These are phyloP conservation scores for Herminia tarsipennalis DNA, from an alignment of 2,888 invertebrate species.

Conservation along the genomic window DNA sequence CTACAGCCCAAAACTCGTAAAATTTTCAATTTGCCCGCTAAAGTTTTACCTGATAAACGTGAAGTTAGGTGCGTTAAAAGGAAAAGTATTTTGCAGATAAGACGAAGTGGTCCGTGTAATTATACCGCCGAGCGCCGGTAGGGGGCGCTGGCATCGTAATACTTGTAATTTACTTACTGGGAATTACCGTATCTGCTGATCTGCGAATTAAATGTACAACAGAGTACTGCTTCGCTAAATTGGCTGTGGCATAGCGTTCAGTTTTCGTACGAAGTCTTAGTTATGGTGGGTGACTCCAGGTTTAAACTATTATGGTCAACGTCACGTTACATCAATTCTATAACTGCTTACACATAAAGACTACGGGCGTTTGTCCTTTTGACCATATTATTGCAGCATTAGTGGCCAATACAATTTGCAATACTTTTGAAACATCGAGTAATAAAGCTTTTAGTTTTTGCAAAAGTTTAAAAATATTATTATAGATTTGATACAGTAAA, in stretches of 20 bases:
- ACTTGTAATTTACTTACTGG: constrained; percentile 51
- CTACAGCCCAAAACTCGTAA: constrained; percentile 59
- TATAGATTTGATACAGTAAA: no score
- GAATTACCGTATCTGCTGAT: constrained; percentile 16
- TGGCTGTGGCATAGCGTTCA: not conserved
- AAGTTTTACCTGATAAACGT: constrained; percentile 83
- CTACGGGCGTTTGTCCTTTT: no score
- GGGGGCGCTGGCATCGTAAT: constrained; percentile 54
- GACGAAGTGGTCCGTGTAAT: constrained; percentile 57
- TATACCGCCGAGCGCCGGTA: constrained; percentile 50
- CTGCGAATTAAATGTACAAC: constrained; percentile 13
- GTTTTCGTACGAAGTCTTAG: not conserved
- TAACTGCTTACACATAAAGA: no score
- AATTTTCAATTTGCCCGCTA: constrained; percentile 80
- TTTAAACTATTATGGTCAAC: no score
- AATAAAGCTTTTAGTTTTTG: no score
- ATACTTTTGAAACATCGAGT: no score
- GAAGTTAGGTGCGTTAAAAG: constrained; percentile 70
- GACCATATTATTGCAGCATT: no score
- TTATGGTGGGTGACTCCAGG: no score
- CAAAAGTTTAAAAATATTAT: no score
- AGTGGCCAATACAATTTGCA: no score
- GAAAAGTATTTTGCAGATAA: constrained; percentile 70
- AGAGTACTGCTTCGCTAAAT: constrained; percentile 2
- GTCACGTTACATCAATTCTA: no score